phyloP scores from a whole-genome alignment of 1,140 invertebrate genomes.

The Platyura marginata region DNA sequence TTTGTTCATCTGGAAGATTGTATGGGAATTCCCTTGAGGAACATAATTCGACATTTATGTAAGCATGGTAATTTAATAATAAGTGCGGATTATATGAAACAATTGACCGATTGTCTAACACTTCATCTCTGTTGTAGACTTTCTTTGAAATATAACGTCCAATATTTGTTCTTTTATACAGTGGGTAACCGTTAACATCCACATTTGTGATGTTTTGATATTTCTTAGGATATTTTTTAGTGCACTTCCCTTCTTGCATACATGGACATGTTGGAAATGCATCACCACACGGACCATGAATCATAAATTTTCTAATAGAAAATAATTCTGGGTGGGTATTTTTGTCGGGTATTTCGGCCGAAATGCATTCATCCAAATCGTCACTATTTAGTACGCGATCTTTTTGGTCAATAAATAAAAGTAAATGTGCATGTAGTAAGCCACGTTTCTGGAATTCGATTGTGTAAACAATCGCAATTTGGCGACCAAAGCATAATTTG shows the following conservation, averaged over 20 bases:
- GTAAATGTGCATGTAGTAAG: background rate
- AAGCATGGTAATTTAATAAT: constrained; percentile 26
- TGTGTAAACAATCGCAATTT: constrained; percentile 26
- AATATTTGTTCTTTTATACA: constrained; percentile 9
- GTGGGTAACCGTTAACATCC: constrained; percentile 27
- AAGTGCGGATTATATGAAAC: constrained; percentile 32
- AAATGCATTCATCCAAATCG: constrained; percentile 29
- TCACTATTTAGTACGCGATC: constrained; percentile 12
- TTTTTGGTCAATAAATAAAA: too few relatives aligned
- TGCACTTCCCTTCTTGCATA: constrained; percentile 18
- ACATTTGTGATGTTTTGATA: too few relatives aligned
- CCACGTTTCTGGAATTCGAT: constrained; percentile 17
- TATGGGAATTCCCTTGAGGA: constrained; percentile 24
- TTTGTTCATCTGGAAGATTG: background rate
- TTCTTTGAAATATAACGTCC: background rate
- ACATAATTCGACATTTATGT: constrained; percentile 31
- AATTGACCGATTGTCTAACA: constrained; percentile 29
- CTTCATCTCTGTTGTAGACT: constrained; percentile 7
- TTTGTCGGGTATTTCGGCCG: constrained; percentile 31
- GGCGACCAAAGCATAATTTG: constrained; percentile 14
- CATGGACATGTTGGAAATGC: too few relatives aligned
- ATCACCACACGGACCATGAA: constrained; percentile 35
- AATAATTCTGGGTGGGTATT: constrained; percentile 20
- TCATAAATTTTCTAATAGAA: constrained; percentile 27
- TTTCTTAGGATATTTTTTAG: constrained; percentile 12